These are phyloP conservation scores for Pholis gunnellus DNA, from an alignment of 2,113 vertebrate species.

Conservation along the genomic window DNA sequence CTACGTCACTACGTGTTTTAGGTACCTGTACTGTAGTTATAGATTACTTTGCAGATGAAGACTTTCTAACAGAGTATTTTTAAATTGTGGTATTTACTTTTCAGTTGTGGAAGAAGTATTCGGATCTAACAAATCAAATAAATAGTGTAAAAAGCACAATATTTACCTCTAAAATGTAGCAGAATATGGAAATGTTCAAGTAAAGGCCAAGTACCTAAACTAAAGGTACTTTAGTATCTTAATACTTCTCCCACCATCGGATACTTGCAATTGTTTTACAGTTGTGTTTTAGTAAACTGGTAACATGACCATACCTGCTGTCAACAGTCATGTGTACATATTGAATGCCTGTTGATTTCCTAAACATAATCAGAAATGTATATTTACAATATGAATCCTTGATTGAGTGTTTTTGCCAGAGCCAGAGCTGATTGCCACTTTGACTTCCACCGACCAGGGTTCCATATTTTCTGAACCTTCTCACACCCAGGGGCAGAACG, in stretches of 20 bases:
- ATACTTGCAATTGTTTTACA: not conserved
- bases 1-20: not conserved
- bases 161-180: not conserved
- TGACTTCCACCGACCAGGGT: constrained; percentile 1
- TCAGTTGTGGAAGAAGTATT: too few species aligned
- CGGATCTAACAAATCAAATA: not conserved
- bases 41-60: not conserved
- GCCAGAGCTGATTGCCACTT: not conserved
- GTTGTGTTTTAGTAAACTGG: not conserved
- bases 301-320: not conserved
- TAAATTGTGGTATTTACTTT: too few species aligned
- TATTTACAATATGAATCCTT: not conserved
- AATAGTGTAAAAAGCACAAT: not conserved
- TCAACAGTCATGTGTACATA: not conserved
- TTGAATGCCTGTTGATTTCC: not conserved
- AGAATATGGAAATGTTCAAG: not conserved
- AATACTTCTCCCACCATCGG: not conserved
- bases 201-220: not conserved
- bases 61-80: too few species aligned
- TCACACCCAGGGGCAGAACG: not conserved
- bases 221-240: not conserved
- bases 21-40: not conserved
- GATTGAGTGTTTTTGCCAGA: not conserved
- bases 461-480: constrained; percentile 13
- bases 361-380: not conserved